A percentile compares a stretch with the other conserved stretches of the same genome.
These are phyloP conservation scores for Lasioglossum albipes DNA, from an alignment of 1,140 invertebrate genomes.

Conservation along the genomic window DNA sequence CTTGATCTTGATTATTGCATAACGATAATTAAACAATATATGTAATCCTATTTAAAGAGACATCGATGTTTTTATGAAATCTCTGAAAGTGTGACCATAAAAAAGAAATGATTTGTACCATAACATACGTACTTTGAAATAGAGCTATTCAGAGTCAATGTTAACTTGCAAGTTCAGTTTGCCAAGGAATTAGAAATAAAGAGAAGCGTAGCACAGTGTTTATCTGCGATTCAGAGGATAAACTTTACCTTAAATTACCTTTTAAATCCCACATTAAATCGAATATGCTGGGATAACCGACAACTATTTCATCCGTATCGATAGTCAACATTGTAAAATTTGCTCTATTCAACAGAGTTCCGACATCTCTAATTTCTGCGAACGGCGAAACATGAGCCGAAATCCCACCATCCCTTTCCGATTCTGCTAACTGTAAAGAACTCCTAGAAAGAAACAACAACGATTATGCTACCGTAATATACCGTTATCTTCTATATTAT, in stretches of 20 bases:
- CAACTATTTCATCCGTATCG: constrained; percentile 94
- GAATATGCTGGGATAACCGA: constrained; percentile 96
- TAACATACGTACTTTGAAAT: too few species aligned
- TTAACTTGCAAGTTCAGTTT: too few species aligned
- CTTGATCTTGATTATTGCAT: too few species aligned
- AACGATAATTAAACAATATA: too few species aligned
- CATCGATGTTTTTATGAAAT: too few species aligned
- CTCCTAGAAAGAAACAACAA: constrained; percentile 79
- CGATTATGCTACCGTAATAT: not conserved
- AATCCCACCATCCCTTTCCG: constrained; percentile 95
- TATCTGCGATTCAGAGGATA: not conserved
- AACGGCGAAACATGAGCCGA: constrained; percentile 97
- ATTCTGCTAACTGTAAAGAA: constrained; percentile 95
- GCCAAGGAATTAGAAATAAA: too few species aligned
- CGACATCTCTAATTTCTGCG: constrained; percentile 88
- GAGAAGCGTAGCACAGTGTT: too few species aligned
- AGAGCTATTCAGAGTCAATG: too few species aligned
- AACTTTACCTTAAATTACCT: constrained; percentile 76
- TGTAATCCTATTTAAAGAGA: too few species aligned
- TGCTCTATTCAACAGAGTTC: constrained; percentile 88
- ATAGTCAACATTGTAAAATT: constrained; percentile 98
- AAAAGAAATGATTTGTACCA: too few species aligned
- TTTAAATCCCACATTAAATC: constrained; percentile 97
- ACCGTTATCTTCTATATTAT: constrained; percentile 3
- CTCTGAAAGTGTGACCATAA: too few species aligned